These are phyloP conservation scores for Otocyon megalotis DNA, from an alignment of 2,113 vertebrate species.

Conservation along the genomic window DNA sequence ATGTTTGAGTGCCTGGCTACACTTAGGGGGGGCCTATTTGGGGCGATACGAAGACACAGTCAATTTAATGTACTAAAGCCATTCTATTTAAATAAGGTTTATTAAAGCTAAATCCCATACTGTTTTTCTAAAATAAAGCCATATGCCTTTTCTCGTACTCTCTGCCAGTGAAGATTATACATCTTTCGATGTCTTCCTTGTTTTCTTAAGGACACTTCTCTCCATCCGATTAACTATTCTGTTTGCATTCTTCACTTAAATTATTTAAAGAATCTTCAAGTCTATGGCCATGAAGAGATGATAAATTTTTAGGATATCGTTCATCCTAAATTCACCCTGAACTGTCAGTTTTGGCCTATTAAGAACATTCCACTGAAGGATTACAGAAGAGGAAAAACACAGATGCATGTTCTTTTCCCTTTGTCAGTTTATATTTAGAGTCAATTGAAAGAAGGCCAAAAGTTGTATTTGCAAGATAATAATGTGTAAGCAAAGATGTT, in stretches of 20 bases:
- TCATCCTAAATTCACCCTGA: slow-evolving; percentile 76
- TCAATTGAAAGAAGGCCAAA: slow-evolving; percentile 81
- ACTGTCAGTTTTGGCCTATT: slow-evolving; percentile 63
- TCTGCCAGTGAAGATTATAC: slow-evolving; percentile 62
- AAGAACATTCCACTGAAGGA: slow-evolving; percentile 64
- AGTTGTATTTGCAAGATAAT: slow-evolving; percentile 82
- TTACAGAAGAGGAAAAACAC: slow-evolving; percentile 67
- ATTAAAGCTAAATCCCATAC: slow-evolving; percentile 59
- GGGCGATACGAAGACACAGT: slow-evolving; percentile 57
- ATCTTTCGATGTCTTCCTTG: slow-evolving; percentile 39
- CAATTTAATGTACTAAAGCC: slow-evolving; percentile 60
- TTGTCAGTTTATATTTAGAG: slow-evolving; percentile 82
- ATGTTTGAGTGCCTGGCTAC: slow-evolving; percentile 68
- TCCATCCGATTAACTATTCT: slow-evolving; percentile 71
- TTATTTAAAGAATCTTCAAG: slow-evolving; percentile 63
- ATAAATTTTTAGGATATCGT: slow-evolving; percentile 66
- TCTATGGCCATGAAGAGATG: slow-evolving; percentile 71
- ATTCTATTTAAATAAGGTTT: slow-evolving; percentile 77
- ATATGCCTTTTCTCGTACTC: slow-evolving; percentile 48
- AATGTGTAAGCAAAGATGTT: slow-evolving; percentile 83
- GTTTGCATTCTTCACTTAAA: slow-evolving; percentile 74
- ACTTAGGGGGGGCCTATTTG: slow-evolving; percentile 40
- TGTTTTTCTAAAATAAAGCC: slow-evolving; percentile 76
- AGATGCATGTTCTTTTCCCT: slow-evolving; percentile 50
- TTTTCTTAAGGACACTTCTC: slow-evolving; percentile 68